Conservation (phyloP, 2,113 vertebrate species). For the Corydoras sp. region DNA sequence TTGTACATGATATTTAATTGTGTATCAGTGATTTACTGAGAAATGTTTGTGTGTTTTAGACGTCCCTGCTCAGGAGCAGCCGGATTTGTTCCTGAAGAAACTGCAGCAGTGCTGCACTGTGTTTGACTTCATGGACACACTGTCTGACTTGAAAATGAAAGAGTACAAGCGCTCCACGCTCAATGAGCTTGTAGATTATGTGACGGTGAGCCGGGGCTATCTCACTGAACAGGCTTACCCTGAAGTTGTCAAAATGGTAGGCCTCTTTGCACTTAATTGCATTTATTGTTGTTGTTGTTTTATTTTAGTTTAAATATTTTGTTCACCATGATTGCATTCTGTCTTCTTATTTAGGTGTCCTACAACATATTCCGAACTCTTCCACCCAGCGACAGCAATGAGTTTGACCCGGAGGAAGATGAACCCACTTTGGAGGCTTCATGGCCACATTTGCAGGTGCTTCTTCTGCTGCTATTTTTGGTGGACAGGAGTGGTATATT, state of each 20-base stretch:
- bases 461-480: background rate
- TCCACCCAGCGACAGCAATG: slow-evolving; percentile 97
- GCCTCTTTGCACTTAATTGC: slow-evolving; percentile 37
- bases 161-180: slow-evolving; percentile 99
- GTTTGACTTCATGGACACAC: slow-evolving; percentile 99
- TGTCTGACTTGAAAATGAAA: slow-evolving; percentile 99
- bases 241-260: slow-evolving; percentile 99
- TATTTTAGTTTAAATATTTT: background rate
- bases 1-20: background rate
- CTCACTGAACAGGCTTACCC: slow-evolving; percentile 99
- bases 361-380: slow-evolving; percentile 99
- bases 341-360: slow-evolving; percentile 73
- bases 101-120: slow-evolving; percentile 99
- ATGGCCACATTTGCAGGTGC: slow-evolving; percentile 97
- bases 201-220: slow-evolving; percentile 98
- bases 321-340: background rate
- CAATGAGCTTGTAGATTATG: slow-evolving; percentile 99
- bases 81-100: slow-evolving; percentile 99
- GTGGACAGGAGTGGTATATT: slow-evolving; percentile 1
- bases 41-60: slow-evolving; percentile 62
- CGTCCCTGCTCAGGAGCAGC: slow-evolving; percentile 95
- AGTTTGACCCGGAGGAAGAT: slow-evolving; percentile 98
- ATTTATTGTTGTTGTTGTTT: background rate
- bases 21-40: background rate
- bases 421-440: slow-evolving; percentile 97